Base-by-base conservation (phyloP, 2,113 vertebrate genomes). In the Chaenocephalus aceratus region DNA sequence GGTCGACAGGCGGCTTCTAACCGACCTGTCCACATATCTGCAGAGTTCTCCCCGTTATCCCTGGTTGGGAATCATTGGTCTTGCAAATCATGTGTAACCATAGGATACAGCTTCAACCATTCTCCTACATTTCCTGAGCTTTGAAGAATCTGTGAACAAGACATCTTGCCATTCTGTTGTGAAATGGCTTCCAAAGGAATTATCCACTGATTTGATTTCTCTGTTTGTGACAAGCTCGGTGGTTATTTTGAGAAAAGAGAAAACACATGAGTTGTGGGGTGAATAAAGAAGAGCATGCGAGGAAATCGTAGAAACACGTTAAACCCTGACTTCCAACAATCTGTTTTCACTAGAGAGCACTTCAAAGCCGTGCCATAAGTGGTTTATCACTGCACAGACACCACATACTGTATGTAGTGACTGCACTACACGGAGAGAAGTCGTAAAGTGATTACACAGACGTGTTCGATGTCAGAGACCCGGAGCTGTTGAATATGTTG, bases 291-390 rank as follows among this genome's bases (percentile, higher is more conserved):
- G 56, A 69, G 62, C 2, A 72, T 44, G 8, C 63, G 48, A 78
- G 68, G 72, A 79, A 85, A 83, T 36, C 51, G 21, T 73, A 66
- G 44, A 79, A 68, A 81, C 41, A 30, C 75, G 83, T 18, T 56
- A 41, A 77, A 80, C 53, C 11, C 48, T 69, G 59, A 57, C 16
- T 77, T 80, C 36, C 67, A 72, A 36, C 67, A 72, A 84, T 79
- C 48, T 89, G 85, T 78, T 89, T 91, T 85, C 72, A 84, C 64
- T 82, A 41, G 1, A 1, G 23, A 59, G 44, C 36, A 58, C 68
- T 86, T 86, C 72, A 87, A 88, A 89, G 80, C 67, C 21, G 52
- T 26, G 63, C 79, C 45, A 70, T 79, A 75, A 77, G 63, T 83
- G 76, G 69, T 76, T 83, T 82, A 78, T 89, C 72, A 66, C 77